A percentile compares a stretch with the other conserved stretches of the same genome.
Evolutionary conservation across 37 sponge, comb jelly and placozoan genomes (phyloP).

Genomic region (Halichondria panicea): DNA sequence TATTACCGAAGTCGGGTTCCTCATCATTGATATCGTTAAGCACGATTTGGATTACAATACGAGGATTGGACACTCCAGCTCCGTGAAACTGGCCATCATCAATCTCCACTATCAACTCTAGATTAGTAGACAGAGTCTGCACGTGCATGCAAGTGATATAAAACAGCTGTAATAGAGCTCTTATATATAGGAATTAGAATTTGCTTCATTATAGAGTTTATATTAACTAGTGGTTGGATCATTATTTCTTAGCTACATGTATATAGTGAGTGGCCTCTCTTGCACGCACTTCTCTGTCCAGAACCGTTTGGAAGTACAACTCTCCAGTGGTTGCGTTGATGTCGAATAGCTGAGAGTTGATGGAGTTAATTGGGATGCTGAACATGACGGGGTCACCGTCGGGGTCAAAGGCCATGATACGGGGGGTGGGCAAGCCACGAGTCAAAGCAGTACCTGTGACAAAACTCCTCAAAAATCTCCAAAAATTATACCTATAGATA

Average conservation of each 20-base stretch:
- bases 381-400: conserved; percentile 13
- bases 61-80: not conserved
- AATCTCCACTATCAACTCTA: no score
- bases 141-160: no score
- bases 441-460: not conserved
- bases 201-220: no score
- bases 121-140: no score
- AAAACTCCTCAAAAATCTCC: no score
- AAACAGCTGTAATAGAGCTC: no score
- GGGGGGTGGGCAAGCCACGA: not conserved
- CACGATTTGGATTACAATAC: conserved; percentile 4
- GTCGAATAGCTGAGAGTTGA: conserved; percentile 16
- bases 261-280: no score
- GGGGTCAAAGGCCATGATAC: not conserved
- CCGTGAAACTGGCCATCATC: no score
- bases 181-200: no score
- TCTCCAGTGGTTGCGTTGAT: conserved; percentile 18
- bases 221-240: no score
- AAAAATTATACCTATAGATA: no score
- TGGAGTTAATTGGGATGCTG: not conserved
- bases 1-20: conserved; percentile 13
- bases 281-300: conserved; percentile 61
- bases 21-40: conserved; percentile 58
- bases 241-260: no score
- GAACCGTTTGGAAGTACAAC: not conserved